phyloP scores from a whole-genome alignment of 2,888 invertebrate species.

The Chelonus formosanus region DNA sequence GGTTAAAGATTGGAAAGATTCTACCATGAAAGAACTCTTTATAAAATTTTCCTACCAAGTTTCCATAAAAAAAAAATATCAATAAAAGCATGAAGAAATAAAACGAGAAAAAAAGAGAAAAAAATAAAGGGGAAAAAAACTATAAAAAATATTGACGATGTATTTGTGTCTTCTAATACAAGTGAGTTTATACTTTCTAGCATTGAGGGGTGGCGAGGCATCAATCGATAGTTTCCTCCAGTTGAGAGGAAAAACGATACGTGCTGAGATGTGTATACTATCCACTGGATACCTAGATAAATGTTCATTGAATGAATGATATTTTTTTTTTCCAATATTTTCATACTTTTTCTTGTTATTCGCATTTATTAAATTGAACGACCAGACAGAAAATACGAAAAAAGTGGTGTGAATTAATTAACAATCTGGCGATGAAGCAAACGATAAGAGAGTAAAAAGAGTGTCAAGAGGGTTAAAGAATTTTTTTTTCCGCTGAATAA shows the following conservation, averaged over 20 bases:
- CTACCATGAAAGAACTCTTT: too few relatives aligned
- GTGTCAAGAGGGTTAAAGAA: conserved; percentile 5
- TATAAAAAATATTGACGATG: too few relatives aligned
- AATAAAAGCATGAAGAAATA: too few relatives aligned
- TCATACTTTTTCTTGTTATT: conserved; percentile 4
- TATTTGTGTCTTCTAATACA: too few relatives aligned
- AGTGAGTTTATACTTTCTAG: not conserved
- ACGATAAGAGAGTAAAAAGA: conserved; percentile 3
- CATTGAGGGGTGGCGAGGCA: conserved; percentile 45
- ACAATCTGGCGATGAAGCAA: not conserved
- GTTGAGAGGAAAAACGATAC: conserved; percentile 44
- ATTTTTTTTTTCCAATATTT: conserved; percentile 6
- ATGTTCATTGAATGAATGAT: conserved; percentile 12
- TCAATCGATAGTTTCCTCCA: conserved; percentile 56
- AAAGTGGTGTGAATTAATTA: conserved; percentile 26
- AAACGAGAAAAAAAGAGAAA: too few relatives aligned
- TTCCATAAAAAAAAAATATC: too few relatives aligned
- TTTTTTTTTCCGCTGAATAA: not conserved
- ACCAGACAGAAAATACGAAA: conserved; percentile 8
- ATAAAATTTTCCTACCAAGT: too few relatives aligned
- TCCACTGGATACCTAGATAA: conserved; percentile 24
- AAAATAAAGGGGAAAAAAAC: too few relatives aligned
- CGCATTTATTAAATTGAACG: conserved; percentile 9
- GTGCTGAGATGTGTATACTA: conserved; percentile 42
- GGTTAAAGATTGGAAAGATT: too few relatives aligned